Evolutionary conservation across 1,140 invertebrate species (phyloP).

Genomic region (Tetramorium parvispinum): DNA sequence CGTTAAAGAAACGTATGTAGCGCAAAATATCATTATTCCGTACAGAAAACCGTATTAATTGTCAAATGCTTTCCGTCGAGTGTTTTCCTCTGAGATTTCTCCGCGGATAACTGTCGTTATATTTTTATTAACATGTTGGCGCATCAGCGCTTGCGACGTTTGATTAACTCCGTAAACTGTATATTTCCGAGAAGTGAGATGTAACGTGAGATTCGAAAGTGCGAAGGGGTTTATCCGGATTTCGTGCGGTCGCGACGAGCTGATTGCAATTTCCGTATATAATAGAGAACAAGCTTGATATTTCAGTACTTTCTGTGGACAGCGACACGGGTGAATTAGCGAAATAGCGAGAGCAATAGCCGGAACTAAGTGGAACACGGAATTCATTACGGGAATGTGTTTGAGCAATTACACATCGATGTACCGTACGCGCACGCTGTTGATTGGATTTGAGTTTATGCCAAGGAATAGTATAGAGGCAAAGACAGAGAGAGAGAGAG

Average conservation of each 20-base stretch:
- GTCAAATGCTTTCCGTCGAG: neutral
- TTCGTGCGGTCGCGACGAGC: conserved; percentile 20
- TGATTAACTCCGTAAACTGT: conserved; percentile 22
- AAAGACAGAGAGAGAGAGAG: too few relatives aligned
- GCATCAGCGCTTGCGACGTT: neutral
- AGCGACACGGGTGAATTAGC: conserved; percentile 33
- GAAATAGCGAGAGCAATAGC: conserved; percentile 59
- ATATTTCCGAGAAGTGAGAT: neutral
- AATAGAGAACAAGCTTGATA: conserved; percentile 10
- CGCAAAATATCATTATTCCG: neutral
- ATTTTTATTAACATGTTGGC: conserved; percentile 14
- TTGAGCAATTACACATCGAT: conserved; percentile 57
- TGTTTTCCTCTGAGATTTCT: neutral
- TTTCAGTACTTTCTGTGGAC: conserved; percentile 40
- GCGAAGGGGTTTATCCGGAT: conserved; percentile 24
- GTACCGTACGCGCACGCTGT: conserved; percentile 49
- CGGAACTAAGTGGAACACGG: conserved; percentile 61
- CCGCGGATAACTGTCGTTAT: neutral
- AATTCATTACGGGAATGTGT: conserved; percentile 58
- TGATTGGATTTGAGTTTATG: conserved; percentile 58
- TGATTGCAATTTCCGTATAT: conserved; percentile 34
- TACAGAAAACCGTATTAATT: neutral
- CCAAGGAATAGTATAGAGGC: conserved; percentile 13
- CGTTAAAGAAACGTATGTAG: neutral
- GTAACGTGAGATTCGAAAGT: conserved; percentile 10